Percentiles rank a stretch among this genome's conserved stretches.
Conservation (phyloP, 2,888 invertebrate genomes). For the Andrena flavipes region DNA sequence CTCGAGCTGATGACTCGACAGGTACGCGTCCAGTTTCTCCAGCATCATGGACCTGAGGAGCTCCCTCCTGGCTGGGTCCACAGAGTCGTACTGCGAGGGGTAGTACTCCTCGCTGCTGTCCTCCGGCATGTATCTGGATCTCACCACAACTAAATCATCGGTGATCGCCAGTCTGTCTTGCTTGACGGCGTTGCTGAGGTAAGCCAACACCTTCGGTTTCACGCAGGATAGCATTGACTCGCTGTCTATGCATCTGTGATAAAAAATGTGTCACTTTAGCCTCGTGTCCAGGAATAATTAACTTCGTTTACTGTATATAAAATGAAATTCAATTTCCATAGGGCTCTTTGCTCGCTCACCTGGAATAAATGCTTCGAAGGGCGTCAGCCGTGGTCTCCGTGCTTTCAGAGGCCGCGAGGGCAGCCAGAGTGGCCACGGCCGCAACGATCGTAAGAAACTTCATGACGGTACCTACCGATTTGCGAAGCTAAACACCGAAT, state of each 20-base stretch:
- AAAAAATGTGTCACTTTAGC: background rate
- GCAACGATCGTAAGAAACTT: conserved; percentile 75
- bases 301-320: no score
- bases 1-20: conserved; percentile 91
- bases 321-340: background rate
- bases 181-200: conserved; percentile 89
- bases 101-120: conserved; percentile 84
- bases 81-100: conserved; percentile 74
- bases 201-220: conserved; percentile 91
- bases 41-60: conserved; percentile 86
- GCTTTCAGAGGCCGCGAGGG: conserved; percentile 72
- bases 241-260: conserved; percentile 79
- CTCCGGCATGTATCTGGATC: conserved; percentile 85
- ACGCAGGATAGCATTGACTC: conserved; percentile 87
- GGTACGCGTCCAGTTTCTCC: conserved; percentile 90
- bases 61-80: conserved; percentile 81
- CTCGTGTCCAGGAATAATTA: background rate
- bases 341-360: conserved; percentile 68
- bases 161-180: conserved; percentile 91
- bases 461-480: conserved; percentile 80
- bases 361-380: conserved; percentile 81
- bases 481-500: conserved; percentile 83
- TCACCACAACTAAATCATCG: conserved; percentile 90
- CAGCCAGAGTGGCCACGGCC: conserved; percentile 75
- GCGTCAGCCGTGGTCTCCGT: conserved; percentile 78